Percentiles rank a stretch among this genome's conserved stretches.
Evolutionary conservation across 2,797 vertebrate species (phyloP).

Genomic region (Pristis pectinata): DNA sequence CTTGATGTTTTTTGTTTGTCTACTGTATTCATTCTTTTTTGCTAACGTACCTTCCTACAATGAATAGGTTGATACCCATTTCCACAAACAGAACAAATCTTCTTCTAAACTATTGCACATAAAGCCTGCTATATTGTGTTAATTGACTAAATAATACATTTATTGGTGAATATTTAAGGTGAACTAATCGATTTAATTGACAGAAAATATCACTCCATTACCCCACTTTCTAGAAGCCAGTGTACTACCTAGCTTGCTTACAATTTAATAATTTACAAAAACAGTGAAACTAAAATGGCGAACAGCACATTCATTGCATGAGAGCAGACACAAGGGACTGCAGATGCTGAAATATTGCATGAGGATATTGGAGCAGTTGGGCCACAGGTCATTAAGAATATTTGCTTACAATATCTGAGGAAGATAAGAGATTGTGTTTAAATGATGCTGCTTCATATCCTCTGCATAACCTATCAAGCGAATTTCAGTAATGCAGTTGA

Average conservation of each 20-base stretch:
- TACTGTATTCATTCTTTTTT: too few relatives aligned
- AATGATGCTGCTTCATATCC: not conserved
- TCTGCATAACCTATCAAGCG: not conserved
- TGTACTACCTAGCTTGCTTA: not conserved
- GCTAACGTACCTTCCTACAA: not conserved
- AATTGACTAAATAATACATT: not conserved
- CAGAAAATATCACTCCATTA: not conserved
- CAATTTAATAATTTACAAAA: not conserved
- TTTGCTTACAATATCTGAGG: not conserved
- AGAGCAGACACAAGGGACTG: too few relatives aligned
- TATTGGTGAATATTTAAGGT: not conserved
- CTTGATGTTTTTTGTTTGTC: too few relatives aligned
- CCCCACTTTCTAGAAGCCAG: not conserved
- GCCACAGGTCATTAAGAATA: too few relatives aligned
- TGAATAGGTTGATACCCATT: not conserved
- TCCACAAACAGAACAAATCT: not conserved
- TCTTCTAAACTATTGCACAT: not conserved
- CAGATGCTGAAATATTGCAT: too few relatives aligned
- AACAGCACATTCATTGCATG: not conserved
- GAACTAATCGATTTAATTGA: not conserved
- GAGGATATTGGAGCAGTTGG: too few relatives aligned
- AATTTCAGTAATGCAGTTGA: not conserved
- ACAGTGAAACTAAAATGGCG: not conserved
- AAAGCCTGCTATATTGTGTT: not conserved
- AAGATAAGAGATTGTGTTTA: not conserved